Conservation (phyloP, 2,888 invertebrate genomes). For the Parapristionchus giblindavisi region DNA sequence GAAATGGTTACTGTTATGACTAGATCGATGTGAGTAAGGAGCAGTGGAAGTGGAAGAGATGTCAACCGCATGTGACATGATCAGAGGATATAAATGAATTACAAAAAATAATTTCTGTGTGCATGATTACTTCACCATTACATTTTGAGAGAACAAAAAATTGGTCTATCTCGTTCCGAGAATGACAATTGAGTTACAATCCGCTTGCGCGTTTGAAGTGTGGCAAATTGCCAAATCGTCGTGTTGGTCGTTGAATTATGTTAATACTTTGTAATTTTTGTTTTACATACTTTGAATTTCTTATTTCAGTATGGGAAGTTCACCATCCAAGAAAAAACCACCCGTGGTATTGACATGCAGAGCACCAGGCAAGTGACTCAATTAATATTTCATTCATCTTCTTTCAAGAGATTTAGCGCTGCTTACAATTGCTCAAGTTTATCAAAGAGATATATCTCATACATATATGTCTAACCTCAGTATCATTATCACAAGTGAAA, state of each 20-base stretch:
- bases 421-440: too few species aligned
- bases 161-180: too few species aligned
- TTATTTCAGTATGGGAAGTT: conserved; percentile 19
- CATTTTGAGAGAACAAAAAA: background rate
- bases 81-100: background rate
- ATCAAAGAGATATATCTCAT: too few species aligned
- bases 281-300: background rate
- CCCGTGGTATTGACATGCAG: conserved; percentile 16
- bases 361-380: conserved; percentile 25
- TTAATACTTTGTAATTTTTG: background rate
- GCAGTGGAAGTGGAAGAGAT: conserved; percentile 7
- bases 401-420: too few species aligned
- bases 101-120: background rate
- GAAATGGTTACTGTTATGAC: background rate
- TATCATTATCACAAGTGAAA: too few species aligned
- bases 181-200: too few species aligned
- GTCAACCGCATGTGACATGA: conserved; percentile 10
- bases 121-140: background rate
- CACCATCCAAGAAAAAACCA: conserved; percentile 14
- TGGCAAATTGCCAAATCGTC: conserved; percentile 1
- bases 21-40: conserved; percentile 10
- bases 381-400: too few species aligned
- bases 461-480: too few species aligned
- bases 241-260: conserved; percentile 10
- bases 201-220: too few species aligned